Evolutionary conservation across 2,113 vertebrate genomes (phyloP), one percentile per base, ranked within the genome.

Genomic region (Nothocercus julius): DNA sequence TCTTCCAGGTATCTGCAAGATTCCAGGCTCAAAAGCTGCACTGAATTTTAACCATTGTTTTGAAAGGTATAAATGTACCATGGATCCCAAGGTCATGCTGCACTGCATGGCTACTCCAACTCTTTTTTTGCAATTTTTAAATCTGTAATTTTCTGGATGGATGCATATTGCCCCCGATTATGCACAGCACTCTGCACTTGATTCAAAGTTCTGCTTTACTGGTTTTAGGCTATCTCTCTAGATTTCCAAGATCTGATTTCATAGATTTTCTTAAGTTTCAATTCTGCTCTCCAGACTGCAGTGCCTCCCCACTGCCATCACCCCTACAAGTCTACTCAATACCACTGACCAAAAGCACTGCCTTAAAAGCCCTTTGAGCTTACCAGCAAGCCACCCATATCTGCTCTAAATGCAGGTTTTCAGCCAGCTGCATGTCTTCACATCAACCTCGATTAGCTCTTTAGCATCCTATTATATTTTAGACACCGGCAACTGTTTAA

Each of bases 371-470:
- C n/a, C 56, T 15, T 5, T 16, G 14, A 42, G 10, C n/a, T 27
- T 36, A 19, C 63, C 20, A 36, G 25, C 1, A 34, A 66, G 76
- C 12, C 38, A 14, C 44, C 9, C 5, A 25, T 5, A 76, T 7
- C 4, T 0, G 4, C 38, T 4, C 27, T 2, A 3, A 0, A 0
- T 20, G 8, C 17, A 44, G 24, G 36, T 40, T 79, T 68, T 40
- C 72, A 54, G 62, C 18, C 56, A 42, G 32, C 7, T 7, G 16
- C 21, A 44, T n/a, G 45, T 13, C 78, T 68, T 24, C 80, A 80
- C 5, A 80, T 11, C 49, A 44, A 85, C 17, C 58, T 30, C 30
- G 13, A 51, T 8, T 42, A 51, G 34, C 6, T 45, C 13, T 24
- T 64, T 4, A 66, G 49, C 38, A 86, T 69, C 68, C 64, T 67